phyloP scores from a whole-genome alignment of 1,140 invertebrate genomes.

The Ruditapes philippinarum region DNA sequence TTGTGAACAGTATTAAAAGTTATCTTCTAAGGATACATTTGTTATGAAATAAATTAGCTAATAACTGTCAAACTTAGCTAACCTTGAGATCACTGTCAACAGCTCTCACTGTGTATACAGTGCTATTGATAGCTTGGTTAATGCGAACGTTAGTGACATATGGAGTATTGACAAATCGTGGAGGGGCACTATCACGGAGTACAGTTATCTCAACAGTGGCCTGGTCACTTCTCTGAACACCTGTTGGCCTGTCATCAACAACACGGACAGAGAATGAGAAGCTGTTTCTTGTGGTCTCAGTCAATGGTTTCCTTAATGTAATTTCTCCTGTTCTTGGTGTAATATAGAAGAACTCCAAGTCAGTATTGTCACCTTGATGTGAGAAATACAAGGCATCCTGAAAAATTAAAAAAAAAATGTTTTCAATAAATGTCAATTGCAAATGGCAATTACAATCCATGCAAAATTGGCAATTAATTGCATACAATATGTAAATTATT shows the following conservation, averaged over 20 bases:
- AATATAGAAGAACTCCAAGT: constrained; percentile 76
- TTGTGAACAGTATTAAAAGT: too few relatives aligned
- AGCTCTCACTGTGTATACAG: constrained; percentile 68
- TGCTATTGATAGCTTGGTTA: constrained; percentile 67
- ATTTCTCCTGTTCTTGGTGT: constrained; percentile 75
- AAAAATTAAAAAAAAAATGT: constrained; percentile 28
- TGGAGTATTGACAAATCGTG: constrained; percentile 74
- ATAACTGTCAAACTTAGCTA: neutral
- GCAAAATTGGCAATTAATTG: too few relatives aligned
- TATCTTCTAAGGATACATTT: too few relatives aligned
- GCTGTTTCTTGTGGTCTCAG: neutral
- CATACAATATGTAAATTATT: too few relatives aligned
- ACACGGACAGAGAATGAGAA: constrained; percentile 71
- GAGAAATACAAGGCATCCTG: constrained; percentile 76
- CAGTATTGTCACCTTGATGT: constrained; percentile 49
- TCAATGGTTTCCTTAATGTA: constrained; percentile 73
- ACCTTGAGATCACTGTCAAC: constrained; percentile 71
- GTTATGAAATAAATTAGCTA: neutral
- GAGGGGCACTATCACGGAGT: constrained; percentile 69
- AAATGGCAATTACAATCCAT: too few relatives aligned
- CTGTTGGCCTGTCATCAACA: constrained; percentile 52
- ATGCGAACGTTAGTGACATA: constrained; percentile 72
- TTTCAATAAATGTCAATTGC: too few relatives aligned
- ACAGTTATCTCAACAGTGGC: constrained; percentile 69
- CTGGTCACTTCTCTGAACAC: constrained; percentile 8